Percentiles rank a stretch among this genome's conserved stretches.
Evolutionary conservation across 2,888 invertebrate genomes (phyloP).

Genomic region (Napeogenes inachia): DNA sequence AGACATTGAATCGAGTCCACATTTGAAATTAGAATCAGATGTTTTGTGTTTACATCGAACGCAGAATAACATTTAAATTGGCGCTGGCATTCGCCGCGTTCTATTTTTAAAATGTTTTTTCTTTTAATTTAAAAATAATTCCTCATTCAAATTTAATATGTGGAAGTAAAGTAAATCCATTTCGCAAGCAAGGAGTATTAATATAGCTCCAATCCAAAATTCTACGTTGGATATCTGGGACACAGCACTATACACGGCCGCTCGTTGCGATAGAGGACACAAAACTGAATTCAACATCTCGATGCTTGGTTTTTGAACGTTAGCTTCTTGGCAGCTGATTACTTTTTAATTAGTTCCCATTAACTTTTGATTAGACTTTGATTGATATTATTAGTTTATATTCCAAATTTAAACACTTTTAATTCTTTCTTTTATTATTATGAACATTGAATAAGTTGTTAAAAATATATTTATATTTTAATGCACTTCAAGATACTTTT

Average conservation of each 20-base stretch:
- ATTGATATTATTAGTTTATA: neutral
- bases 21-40: constrained; percentile 26
- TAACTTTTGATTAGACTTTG: neutral
- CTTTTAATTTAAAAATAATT: constrained; percentile 19
- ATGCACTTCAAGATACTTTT: no score
- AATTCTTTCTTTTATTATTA: neutral
- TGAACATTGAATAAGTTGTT: neutral
- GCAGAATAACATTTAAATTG: constrained; percentile 14
- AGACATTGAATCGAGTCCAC: neutral
- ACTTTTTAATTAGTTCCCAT: constrained; percentile 26
- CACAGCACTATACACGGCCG: constrained; percentile 49
- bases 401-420: neutral
- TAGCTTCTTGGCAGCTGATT: constrained; percentile 30
- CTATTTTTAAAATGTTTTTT: constrained; percentile 16
- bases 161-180: constrained; percentile 71
- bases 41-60: constrained; percentile 26
- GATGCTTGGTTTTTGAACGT: constrained; percentile 24
- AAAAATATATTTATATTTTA: no score
- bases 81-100: constrained; percentile 16
- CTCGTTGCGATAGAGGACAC: constrained; percentile 50
- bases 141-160: constrained; percentile 40
- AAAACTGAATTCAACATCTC: constrained; percentile 61
- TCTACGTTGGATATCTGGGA: constrained; percentile 60
- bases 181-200: constrained; percentile 69
- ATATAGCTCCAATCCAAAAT: constrained; percentile 65